Conservation (phyloP, 2,888 invertebrate genomes). For the Euclidia mi region DNA sequence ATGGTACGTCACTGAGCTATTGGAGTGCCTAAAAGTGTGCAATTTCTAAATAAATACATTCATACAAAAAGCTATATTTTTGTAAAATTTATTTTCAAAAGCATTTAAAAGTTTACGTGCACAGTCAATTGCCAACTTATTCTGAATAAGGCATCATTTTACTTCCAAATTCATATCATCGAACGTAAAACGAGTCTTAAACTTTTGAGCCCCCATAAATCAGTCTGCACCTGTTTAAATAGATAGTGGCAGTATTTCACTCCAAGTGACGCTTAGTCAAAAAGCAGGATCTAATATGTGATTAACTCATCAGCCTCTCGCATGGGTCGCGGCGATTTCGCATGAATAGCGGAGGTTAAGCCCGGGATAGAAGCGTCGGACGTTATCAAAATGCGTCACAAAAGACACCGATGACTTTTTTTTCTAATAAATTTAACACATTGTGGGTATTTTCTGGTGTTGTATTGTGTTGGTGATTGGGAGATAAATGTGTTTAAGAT, state of each 20-base stretch:
- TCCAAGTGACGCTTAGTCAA: conserved; percentile 57
- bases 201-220: conserved; percentile 39
- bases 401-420: conserved; percentile 63
- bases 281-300: conserved; percentile 61
- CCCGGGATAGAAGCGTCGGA: conserved; percentile 44
- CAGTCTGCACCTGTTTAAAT: conserved; percentile 17
- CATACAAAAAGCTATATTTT: no score
- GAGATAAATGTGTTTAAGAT: conserved; percentile 5
- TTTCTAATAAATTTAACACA: conserved; percentile 64
- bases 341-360: conserved; percentile 55
- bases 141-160: no score
- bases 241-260: conserved; percentile 42
- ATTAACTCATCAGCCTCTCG: conserved; percentile 62
- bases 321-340: conserved; percentile 63
- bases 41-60: no score
- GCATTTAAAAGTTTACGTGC: no score
- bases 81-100: no score
- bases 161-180: no score
- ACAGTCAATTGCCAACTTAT: no score
- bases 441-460: conserved; percentile 29
- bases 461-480: conserved; percentile 18
- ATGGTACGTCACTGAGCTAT: no score
- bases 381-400: conserved; percentile 49
- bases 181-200: background rate
- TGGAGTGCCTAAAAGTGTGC: no score